Base-by-base conservation (phyloP, 2,797 vertebrate genomes). In the Rhinoraja longicauda region DNA sequence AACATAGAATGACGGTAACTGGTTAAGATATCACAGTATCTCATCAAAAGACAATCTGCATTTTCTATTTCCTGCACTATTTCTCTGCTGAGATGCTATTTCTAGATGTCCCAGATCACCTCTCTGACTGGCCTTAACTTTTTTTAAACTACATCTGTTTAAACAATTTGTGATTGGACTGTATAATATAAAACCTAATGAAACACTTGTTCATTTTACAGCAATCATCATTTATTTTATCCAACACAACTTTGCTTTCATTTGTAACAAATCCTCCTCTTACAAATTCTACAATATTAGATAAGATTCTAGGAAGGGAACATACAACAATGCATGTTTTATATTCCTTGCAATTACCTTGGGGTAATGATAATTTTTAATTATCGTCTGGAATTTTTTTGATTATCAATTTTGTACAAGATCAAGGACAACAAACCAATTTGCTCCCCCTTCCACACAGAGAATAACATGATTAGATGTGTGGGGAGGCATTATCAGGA, bases 1-100 rank as follows among this genome's bases (percentile, higher is more conserved):
- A 94, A 72, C 3, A 93, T 93, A 72, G 93, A 7, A 75, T n/a
- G 72, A 53, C 32, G 6, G 45, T 29, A 92, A 73, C 21, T 92
- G n/a, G 73, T 75, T 73, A 72, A 57, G 39, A 13, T 92, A 39
- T 24, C 29, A 10, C 4, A 13, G 10, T 12, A 15, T 90, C 39
- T 75, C 70, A 29, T 92, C 45, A 29, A 2, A 75, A 53, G 70
- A 32, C 36, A 24, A 24, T 19, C 13, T 26, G n/a, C 13, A 45
- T 15, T 91, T 73, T 91, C 90, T 26, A 72, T 73, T 73, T 13
- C 19, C 12, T 72, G 36, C 39, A 39, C 53, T 53, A 72, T 73
- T 9, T 6, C 90, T 45, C 36, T 45, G 36, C 45, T 91, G 45
- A 91, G 45, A 91, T 91, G 36, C n/a, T 9, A 57, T 57, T 29